Percentiles rank a stretch among this genome's conserved stretches.
Evolutionary conservation across 2,113 vertebrate genomes (phyloP).

Genomic region (Nicator chloris): DNA sequence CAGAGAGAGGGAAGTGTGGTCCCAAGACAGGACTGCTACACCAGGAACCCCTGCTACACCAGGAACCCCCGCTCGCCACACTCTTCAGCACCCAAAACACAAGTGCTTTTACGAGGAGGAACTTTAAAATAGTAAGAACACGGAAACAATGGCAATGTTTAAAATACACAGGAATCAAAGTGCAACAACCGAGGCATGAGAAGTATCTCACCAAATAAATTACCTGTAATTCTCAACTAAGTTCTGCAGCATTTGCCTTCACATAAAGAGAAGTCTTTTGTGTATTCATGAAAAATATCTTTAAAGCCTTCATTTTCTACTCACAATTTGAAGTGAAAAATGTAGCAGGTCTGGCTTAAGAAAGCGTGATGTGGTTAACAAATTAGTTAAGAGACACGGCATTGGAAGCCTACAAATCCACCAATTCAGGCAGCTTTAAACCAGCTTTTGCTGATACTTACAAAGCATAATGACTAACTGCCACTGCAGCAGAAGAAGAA

Average conservation of each 20-base stretch:
- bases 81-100: background rate
- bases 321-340: background rate
- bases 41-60: background rate
- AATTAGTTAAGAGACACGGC: background rate
- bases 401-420: background rate
- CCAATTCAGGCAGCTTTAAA: background rate
- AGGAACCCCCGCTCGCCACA: accelerated
- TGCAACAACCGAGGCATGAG: background rate
- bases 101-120: background rate
- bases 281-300: background rate
- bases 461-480: background rate
- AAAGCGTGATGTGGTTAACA: accelerated
- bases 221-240: background rate
- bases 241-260: background rate
- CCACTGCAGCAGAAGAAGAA: background rate
- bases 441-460: background rate
- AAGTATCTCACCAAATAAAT: background rate
- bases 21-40: background rate
- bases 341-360: background rate
- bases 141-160: background rate
- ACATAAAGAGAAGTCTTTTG: background rate
- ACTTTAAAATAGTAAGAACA: background rate
- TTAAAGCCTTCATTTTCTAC: background rate
- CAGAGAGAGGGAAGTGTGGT: accelerated
- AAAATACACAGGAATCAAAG: background rate